Evolutionary conservation across 2,797 vertebrate species (phyloP).

Genomic region (Coendou prehensilis): DNA sequence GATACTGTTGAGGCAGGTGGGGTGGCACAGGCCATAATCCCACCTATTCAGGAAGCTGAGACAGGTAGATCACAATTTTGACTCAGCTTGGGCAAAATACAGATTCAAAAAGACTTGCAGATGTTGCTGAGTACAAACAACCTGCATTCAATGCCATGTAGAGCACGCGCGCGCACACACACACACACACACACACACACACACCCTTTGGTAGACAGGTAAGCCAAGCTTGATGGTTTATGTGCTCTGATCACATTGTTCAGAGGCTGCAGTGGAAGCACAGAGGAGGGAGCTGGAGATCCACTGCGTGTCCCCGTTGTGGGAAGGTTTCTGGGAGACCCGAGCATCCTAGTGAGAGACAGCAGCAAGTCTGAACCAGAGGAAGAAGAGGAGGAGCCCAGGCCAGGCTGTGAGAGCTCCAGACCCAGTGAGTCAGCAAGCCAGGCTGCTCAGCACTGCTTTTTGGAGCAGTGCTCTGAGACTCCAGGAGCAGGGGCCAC

Average conservation of each 20-base stretch:
- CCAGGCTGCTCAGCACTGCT: background rate
- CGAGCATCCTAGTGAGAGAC: background rate
- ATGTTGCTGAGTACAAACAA: background rate
- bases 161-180: no score
- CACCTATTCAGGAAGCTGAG: background rate
- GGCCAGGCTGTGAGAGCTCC: background rate
- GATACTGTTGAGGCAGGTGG: background rate
- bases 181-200: background rate
- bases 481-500: no score
- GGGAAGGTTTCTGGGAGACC: background rate
- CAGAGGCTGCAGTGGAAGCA: background rate
- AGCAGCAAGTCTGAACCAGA: background rate
- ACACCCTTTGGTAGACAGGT: background rate
- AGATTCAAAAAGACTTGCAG: background rate
- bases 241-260: background rate
- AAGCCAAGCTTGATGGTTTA: background rate
- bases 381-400: background rate
- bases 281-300: background rate
- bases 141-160: background rate
- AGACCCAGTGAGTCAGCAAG: background rate
- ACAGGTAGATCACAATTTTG: background rate
- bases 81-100: background rate
- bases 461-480: background rate
- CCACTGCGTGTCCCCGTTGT: background rate
- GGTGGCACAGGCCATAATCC: background rate